These are phyloP conservation scores for Drosophila burlai DNA, from an alignment of 1,140 invertebrate genomes.

Conservation along the genomic window DNA sequence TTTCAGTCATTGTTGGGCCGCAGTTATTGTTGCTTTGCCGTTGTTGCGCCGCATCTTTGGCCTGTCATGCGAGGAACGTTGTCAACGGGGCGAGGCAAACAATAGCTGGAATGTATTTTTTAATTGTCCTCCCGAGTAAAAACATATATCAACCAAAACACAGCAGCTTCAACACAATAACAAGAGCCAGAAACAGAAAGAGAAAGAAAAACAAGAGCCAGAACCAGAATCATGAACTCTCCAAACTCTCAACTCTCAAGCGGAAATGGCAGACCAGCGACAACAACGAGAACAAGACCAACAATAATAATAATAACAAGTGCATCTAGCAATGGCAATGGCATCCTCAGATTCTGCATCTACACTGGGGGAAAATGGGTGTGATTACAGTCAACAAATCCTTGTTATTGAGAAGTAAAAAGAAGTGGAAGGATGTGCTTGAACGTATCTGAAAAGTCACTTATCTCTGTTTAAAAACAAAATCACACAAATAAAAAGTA, in stretches of 20 bases:
- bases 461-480: neutral
- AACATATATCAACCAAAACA: slow-evolving; percentile 69
- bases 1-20: slow-evolving; percentile 51
- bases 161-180: slow-evolving; percentile 27
- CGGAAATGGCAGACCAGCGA: slow-evolving; percentile 73
- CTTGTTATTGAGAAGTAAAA: neutral
- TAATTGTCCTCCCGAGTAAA: slow-evolving; percentile 81
- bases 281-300: slow-evolving; percentile 25
- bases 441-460: neutral
- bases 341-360: slow-evolving; percentile 29
- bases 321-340: slow-evolving; percentile 54
- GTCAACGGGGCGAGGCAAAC: slow-evolving; percentile 61
- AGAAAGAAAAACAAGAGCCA: slow-evolving; percentile 28
- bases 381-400: neutral
- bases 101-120: slow-evolving; percentile 80
- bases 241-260: slow-evolving; percentile 68
- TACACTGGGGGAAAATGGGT: slow-evolving; percentile 21
- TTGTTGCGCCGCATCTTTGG: slow-evolving; percentile 80
- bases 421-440: neutral
- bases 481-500: neutral
- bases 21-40: slow-evolving; percentile 50
- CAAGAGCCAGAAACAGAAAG: neutral
- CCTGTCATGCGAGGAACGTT: slow-evolving; percentile 58
- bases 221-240: slow-evolving; percentile 68
- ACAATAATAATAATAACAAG: slow-evolving; percentile 49